Percentiles rank a stretch among this genome's conserved stretches.
These are phyloP conservation scores for Osmerus eperlanus DNA, from an alignment of 2,113 vertebrate genomes.

Conservation along the genomic window DNA sequence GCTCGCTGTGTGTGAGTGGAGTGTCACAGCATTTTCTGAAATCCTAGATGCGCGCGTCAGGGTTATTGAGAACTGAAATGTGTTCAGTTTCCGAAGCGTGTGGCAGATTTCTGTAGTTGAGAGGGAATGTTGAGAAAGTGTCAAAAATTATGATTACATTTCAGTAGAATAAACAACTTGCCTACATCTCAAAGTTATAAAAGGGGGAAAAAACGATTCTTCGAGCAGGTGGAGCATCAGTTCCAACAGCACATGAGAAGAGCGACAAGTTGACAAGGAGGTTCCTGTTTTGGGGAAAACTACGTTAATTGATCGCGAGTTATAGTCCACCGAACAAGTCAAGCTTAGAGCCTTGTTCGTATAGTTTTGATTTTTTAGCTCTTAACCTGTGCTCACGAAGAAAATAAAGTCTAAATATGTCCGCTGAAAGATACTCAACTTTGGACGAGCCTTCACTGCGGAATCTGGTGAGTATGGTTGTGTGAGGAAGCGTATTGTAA, in stretches of 20 bases:
- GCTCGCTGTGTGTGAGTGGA: slow-evolving; percentile 20
- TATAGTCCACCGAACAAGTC: too few relatives aligned
- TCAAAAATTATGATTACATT: background rate
- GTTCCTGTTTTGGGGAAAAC: background rate
- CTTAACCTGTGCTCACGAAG: background rate
- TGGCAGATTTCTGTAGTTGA: background rate
- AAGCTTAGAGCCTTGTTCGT: too few relatives aligned
- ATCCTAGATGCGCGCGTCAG: background rate
- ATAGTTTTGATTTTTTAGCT: background rate
- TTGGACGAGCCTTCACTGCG: slow-evolving; percentile 70
- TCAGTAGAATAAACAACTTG: background rate
- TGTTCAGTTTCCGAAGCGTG: background rate
- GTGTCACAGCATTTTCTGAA: background rate
- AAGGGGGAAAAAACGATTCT: background rate
- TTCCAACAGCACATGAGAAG: background rate
- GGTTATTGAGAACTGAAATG: too few relatives aligned
- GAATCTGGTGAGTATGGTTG: slow-evolving; percentile 62
- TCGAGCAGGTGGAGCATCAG: slow-evolving; percentile 47
- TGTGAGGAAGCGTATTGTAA: background rate
- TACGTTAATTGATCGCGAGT: background rate
- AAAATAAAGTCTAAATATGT: slow-evolving; percentile 42
- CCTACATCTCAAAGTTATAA: background rate
- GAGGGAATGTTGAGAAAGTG: background rate
- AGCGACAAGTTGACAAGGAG: background rate
- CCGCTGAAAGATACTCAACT: slow-evolving; percentile 61